Conservation (phyloP, 2,797 vertebrate genomes). For the Falco berigora region DNA sequence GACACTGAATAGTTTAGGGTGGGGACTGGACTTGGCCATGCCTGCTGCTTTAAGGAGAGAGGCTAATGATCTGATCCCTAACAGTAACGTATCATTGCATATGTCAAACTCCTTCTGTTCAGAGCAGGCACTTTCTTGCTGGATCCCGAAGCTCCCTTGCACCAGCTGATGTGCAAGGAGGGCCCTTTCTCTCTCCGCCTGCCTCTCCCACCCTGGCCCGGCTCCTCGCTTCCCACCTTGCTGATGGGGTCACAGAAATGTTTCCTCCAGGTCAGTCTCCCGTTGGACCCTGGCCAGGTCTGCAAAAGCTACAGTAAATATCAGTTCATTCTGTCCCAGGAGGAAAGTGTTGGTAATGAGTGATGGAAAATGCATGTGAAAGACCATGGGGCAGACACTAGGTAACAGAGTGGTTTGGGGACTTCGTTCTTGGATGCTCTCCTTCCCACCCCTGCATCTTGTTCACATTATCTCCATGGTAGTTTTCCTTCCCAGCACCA, state of each 20-base stretch:
- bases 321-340: neutral
- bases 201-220: no score
- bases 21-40: neutral
- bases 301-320: neutral
- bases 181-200: neutral
- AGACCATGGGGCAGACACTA: neutral
- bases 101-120: neutral
- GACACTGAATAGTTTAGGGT: neutral
- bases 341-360: rapidly evolving
- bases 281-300: rapidly evolving
- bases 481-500: neutral
- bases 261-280: neutral
- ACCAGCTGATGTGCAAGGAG: neutral
- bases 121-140: neutral
- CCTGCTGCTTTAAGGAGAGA: neutral
- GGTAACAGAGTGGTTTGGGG: neutral
- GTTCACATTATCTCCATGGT: neutral
- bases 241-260: neutral
- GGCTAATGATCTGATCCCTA: neutral
- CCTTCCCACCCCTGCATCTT: neutral
- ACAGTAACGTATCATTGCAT: rapidly evolving
- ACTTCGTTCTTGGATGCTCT: neutral
- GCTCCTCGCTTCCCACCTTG: neutral
- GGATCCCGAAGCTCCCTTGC: neutral
- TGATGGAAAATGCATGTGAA: neutral